phyloP scores from a whole-genome alignment of 2,797 vertebrate genomes.

The Okamejei kenojei region DNA sequence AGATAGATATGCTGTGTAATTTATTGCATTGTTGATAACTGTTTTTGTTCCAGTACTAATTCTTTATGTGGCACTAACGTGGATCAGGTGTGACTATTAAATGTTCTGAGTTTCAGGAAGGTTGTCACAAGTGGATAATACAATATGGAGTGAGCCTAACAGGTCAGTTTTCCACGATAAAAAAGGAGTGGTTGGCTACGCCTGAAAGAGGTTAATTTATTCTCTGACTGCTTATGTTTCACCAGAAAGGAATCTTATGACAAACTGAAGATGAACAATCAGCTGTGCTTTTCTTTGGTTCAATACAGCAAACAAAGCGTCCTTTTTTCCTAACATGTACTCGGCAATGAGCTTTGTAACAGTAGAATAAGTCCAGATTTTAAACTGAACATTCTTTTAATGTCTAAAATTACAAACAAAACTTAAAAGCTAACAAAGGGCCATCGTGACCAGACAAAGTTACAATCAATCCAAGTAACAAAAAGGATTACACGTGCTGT shows the following conservation, averaged over 20 bases:
- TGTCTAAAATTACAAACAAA: slow-evolving; percentile 34
- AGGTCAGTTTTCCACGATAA: background rate
- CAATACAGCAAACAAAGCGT: slow-evolving; percentile 2
- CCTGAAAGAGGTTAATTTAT: background rate
- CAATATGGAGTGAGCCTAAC: background rate
- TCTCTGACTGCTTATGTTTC: background rate
- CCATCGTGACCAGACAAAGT: background rate
- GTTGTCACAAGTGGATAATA: background rate
- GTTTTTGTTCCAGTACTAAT: background rate
- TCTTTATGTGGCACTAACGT: background rate
- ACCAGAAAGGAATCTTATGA: background rate
- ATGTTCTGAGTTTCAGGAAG: background rate
- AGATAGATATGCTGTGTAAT: background rate
- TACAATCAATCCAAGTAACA: background rate
- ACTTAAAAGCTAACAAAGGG: background rate
- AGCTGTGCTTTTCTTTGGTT: background rate
- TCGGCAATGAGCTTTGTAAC: background rate
- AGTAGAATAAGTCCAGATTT: background rate
- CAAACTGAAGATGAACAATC: background rate
- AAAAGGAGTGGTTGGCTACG: no score
- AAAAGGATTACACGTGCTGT: background rate
- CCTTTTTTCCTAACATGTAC: background rate
- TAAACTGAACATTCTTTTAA: slow-evolving; percentile 1
- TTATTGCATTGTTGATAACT: background rate
- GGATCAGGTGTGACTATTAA: background rate